Conservation (phyloP, 1,140 invertebrate genomes). For the Drosophila dunni region DNA sequence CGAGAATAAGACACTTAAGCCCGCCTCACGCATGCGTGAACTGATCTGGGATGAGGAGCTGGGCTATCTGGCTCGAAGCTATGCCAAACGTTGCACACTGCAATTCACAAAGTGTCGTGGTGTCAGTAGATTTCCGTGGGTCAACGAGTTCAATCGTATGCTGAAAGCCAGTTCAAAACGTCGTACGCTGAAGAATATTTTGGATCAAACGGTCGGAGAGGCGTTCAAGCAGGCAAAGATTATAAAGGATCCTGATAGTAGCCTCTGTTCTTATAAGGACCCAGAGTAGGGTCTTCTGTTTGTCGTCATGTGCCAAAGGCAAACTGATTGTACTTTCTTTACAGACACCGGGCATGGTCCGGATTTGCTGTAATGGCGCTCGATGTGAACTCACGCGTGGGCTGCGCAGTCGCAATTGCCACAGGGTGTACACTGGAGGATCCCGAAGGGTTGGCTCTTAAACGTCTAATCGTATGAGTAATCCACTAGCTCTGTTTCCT, state of each 20-base stretch:
- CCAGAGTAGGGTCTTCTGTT: neutral
- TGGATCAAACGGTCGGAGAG: conserved; percentile 13
- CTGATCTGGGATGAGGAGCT: conserved; percentile 70
- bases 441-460: too few species aligned
- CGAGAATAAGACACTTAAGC: conserved; percentile 5
- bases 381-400: conserved; percentile 59
- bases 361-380: conserved; percentile 31
- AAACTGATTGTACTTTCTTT: neutral
- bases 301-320: neutral
- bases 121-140: conserved; percentile 39
- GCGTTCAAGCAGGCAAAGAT: neutral
- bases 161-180: neutral
- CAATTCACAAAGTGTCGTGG: neutral
- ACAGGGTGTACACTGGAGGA: neutral
- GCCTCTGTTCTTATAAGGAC: too few species aligned
- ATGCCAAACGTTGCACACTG: too few species aligned
- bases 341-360: neutral
- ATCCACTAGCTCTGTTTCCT: too few species aligned
- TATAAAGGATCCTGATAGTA: neutral
- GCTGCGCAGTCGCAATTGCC: conserved; percentile 37
- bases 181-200: neutral
- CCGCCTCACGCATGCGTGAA: conserved; percentile 58
- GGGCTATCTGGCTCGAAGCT: conserved; percentile 39
- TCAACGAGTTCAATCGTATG: conserved; percentile 32
- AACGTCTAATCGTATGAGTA: too few species aligned